These are phyloP conservation scores for Corythornis cristatus DNA, from an alignment of 2,113 vertebrate genomes.

Conservation along the genomic window DNA sequence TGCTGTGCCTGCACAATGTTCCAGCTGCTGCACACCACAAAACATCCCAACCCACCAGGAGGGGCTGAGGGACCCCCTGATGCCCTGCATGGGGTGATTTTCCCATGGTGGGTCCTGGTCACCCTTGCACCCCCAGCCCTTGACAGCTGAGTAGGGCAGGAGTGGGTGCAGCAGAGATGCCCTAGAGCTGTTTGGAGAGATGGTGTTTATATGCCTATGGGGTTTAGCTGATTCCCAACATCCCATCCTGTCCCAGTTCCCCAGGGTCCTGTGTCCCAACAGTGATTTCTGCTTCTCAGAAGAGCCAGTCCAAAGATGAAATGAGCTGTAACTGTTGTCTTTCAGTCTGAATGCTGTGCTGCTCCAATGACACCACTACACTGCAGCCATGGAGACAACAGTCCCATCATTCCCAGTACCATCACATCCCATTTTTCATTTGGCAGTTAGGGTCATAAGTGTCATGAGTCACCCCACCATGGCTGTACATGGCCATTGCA, in stretches of 20 bases:
- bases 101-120: not conserved
- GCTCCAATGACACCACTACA: not conserved
- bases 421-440: not conserved
- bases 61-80: not conserved
- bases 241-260: not conserved
- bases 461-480: not conserved
- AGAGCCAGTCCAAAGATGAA: not conserved
- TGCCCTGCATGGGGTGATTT: fast-evolving
- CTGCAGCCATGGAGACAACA: not conserved
- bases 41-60: not conserved
- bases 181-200: not conserved
- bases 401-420: not conserved
- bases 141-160: not conserved
- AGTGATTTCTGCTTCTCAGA: not conserved
- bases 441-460: not conserved
- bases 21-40: not conserved
- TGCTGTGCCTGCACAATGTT: fast-evolving
- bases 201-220: fast-evolving
- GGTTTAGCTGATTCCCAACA: not conserved
- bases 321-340: not conserved
- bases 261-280: not conserved
- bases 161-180: not conserved
- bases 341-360: not conserved
- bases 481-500: not conserved
- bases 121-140: no score